Percentiles rank a stretch among this genome's conserved stretches.
These are phyloP conservation scores for Piprites chloris DNA, from an alignment of 2,113 vertebrate genomes.

Conservation along the genomic window DNA sequence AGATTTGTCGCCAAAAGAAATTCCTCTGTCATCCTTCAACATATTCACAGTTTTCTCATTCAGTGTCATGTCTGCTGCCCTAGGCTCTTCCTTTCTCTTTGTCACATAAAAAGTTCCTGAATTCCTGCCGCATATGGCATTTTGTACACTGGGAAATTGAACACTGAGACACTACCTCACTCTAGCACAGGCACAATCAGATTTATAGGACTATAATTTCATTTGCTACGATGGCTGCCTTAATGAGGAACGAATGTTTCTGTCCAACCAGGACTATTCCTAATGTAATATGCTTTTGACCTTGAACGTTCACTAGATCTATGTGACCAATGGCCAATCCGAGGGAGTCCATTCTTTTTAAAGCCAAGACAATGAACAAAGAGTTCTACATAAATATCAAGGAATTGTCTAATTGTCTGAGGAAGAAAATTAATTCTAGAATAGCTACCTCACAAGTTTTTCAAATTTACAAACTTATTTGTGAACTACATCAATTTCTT, in stretches of 20 bases:
- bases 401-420: background rate
- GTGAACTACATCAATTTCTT: background rate
- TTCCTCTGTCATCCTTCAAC: constrained; percentile 61
- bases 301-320: constrained; percentile 67
- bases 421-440: background rate
- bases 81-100: constrained; percentile 67
- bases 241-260: constrained; percentile 71
- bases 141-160: constrained; percentile 67
- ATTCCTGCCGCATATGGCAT: constrained; percentile 66
- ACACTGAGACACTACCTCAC: constrained; percentile 76
- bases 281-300: constrained; percentile 61
- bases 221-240: constrained; percentile 65
- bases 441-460: background rate
- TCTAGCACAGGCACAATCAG: constrained; percentile 71
- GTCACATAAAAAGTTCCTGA: constrained; percentile 56
- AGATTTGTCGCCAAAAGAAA: constrained; percentile 51
- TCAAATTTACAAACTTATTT: background rate
- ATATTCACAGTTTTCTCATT: constrained; percentile 66
- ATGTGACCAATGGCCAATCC: background rate
- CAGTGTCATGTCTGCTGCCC: constrained; percentile 38
- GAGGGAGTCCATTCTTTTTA: background rate
- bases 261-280: constrained; percentile 51
- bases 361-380: background rate
- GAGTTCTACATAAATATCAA: background rate
- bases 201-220: constrained; percentile 76